These are phyloP conservation scores for Rugalucina vietnamica DNA, from an alignment of 2,888 invertebrate genomes.

Conservation along the genomic window DNA sequence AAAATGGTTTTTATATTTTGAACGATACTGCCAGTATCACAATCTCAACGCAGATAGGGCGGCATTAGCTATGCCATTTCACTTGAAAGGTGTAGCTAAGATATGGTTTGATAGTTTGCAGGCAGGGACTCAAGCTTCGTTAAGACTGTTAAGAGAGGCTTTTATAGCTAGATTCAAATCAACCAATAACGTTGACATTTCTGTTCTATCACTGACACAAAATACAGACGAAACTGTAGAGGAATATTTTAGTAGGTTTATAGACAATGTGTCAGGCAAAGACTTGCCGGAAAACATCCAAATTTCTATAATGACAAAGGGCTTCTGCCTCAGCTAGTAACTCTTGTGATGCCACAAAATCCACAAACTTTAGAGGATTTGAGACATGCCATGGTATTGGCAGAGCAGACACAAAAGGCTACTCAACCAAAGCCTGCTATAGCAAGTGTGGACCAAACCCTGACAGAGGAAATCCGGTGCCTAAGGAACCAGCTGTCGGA, in stretches of 20 bases:
- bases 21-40: not conserved
- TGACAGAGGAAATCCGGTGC: not conserved
- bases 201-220: not conserved
- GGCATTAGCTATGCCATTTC: not conserved
- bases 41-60: not conserved
- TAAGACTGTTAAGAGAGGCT: not conserved
- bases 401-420: not conserved
- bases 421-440: not conserved
- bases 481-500: not conserved
- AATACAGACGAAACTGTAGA: not conserved
- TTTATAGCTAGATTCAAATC: not conserved
- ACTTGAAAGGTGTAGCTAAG: not conserved
- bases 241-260: not conserved
- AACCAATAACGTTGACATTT: not conserved
- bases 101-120: not conserved
- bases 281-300: not conserved
- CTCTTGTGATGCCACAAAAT: not conserved
- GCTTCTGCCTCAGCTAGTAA: not conserved
- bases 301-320: not conserved
- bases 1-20: not conserved
- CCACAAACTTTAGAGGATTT: not conserved
- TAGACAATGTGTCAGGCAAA: not conserved
- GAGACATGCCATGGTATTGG: not conserved
- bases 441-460: not conserved
- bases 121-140: not conserved